Evolutionary conservation across 2,113 vertebrate species (phyloP), one percentile per base, ranked within the genome.

Genomic region (Hyperopisus bebe): DNA sequence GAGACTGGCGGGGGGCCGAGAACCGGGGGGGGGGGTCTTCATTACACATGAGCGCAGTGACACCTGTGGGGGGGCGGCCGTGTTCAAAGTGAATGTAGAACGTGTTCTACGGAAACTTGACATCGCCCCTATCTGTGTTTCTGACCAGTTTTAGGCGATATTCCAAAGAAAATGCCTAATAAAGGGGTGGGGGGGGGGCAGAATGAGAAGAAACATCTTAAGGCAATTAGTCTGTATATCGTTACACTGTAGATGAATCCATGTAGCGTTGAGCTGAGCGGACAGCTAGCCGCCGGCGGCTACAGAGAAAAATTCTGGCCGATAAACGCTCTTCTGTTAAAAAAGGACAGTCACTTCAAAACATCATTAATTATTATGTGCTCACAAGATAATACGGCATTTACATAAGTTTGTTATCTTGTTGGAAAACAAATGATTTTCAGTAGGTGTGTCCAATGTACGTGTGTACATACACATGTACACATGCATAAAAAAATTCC

Each of bases 331-430:
- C 9, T 27, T 44, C 42, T 35, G 42, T 35, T 53, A n/a, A 42
- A 48, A 88, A 74, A 83, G 19, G 74, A 84, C 83, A 53, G 7
- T 42, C 53, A 74, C 89, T 93, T 66, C 70, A 58, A 90, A 90
- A 90, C 24, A 89, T 90, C 66, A 91, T 90, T 80, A 89, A 91
- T 90, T 66, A 11, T 66, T 66, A 27, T 1, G n/a, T 31, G 62
- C 62, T 66, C 10, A 66, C n/a, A 66, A 27, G 62, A 66, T 27
- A 66, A 66, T 66, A 31, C 0, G 9, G 24, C 8, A n/a, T 8
- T 55, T 58, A 66, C 62, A 66, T 31, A 66, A 10, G 62, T 10
- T 31, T 27, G 10, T 62, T n/a, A 62, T n/a, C 55, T 62, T n/a
- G 2, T 13, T 31, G n/a, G 8, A 31, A 70, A 70, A 70, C 62